A percentile compares a stretch with the other conserved stretches of the same genome.
phyloP scores from a whole-genome alignment of 1,140 invertebrate genomes.

The Prorops nasuta region DNA sequence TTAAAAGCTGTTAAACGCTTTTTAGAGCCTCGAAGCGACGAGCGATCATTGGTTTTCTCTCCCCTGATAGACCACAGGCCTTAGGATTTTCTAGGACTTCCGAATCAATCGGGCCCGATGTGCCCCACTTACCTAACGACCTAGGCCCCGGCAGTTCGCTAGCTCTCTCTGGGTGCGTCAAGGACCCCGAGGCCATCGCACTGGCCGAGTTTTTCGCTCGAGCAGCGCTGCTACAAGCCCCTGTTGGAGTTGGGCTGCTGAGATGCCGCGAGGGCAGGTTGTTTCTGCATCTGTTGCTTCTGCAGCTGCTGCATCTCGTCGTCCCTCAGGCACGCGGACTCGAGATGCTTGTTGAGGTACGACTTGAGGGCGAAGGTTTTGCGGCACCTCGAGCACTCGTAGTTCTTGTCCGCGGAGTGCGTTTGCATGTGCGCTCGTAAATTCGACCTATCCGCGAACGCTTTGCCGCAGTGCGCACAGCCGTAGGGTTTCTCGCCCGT shows the following conservation, averaged over 20 bases:
- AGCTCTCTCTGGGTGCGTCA: constrained; percentile 20
- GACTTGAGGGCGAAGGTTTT: constrained; percentile 96
- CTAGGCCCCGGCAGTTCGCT: constrained; percentile 17
- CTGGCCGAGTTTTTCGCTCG: constrained; percentile 9
- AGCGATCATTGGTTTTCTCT: constrained; percentile 17
- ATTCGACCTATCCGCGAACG: constrained; percentile 95
- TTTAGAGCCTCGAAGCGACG: constrained; percentile 6
- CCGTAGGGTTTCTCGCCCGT: constrained; percentile 98
- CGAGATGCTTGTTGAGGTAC: constrained; percentile 95
- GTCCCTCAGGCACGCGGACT: constrained; percentile 78
- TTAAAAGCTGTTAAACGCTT: no score
- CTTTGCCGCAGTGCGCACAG: constrained; percentile 96
- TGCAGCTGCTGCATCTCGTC: constrained; percentile 15
- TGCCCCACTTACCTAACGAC: constrained; percentile 1
- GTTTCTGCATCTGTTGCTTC: constrained; percentile 11
- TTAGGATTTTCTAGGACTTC: constrained; percentile 1
- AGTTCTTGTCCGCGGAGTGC: constrained; percentile 87
- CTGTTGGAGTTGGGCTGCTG: constrained; percentile 34
- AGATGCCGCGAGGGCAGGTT: constrained; percentile 20
- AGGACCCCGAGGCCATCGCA: not conserved
- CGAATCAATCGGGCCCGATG: not conserved
- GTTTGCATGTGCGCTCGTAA: constrained; percentile 93
- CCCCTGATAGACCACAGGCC: constrained; percentile 14
- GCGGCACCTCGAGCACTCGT: constrained; percentile 83
- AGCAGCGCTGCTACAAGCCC: constrained; percentile 48